Evolutionary conservation across 53 echinoderm and acorn worm species (phyloP).

Genomic region (Holothuria leucospilota): DNA sequence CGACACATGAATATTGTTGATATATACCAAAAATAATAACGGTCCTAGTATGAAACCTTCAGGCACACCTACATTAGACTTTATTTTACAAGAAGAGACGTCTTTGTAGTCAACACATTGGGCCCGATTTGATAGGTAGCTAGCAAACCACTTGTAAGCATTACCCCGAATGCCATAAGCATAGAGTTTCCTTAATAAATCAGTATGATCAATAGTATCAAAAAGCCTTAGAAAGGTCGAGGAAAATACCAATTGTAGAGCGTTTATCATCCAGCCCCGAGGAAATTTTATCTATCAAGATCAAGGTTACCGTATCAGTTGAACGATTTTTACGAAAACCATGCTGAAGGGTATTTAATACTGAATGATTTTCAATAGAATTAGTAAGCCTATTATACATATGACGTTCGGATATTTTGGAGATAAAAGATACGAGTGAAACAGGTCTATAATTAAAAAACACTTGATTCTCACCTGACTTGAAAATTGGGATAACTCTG

Average conservation of each 20-base stretch:
- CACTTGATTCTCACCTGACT: background rate
- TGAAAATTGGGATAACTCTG: background rate
- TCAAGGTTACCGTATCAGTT: background rate
- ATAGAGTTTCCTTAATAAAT: background rate
- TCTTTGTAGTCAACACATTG: background rate
- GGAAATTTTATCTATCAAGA: slow-evolving; percentile 11
- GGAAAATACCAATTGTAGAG: background rate
- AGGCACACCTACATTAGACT: too few relatives aligned
- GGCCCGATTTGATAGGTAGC: background rate
- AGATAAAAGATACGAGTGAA: background rate
- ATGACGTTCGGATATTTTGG: background rate
- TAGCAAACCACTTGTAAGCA: background rate
- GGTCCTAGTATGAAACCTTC: background rate
- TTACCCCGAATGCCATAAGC: background rate
- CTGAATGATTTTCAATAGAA: background rate
- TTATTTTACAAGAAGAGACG: background rate
- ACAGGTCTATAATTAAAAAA: slow-evolving; percentile 9
- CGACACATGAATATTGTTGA: background rate
- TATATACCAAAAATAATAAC: background rate
- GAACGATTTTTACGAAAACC: background rate
- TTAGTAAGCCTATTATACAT: background rate
- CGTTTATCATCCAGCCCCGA: slow-evolving; percentile 4
- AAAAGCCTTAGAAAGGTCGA: background rate
- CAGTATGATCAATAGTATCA: background rate
- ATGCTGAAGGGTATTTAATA: background rate